These are phyloP conservation scores for Folsomia candida DNA, from an alignment of 2,888 invertebrate species.

Conservation along the genomic window DNA sequence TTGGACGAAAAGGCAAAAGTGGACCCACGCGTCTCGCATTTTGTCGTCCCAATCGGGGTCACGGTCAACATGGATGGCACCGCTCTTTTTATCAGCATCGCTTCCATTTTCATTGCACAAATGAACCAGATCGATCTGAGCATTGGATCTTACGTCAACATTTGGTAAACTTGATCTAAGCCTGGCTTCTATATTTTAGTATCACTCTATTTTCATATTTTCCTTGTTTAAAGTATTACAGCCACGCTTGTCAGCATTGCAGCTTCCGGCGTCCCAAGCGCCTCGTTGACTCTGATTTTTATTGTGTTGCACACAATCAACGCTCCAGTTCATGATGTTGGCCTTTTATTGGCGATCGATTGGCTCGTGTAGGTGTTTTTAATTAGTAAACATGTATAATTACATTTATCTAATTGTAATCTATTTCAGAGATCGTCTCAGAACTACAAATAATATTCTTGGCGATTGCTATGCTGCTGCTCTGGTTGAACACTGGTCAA, in stretches of 20 bases:
- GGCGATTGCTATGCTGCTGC: conserved; percentile 86
- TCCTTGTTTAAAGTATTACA: conserved; percentile 63
- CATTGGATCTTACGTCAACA: conserved; percentile 79
- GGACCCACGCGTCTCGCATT: conserved; percentile 77
- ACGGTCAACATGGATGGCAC: conserved; percentile 93
- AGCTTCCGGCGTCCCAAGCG: conserved; percentile 81
- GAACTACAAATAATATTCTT: conserved; percentile 83
- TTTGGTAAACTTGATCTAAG: conserved; percentile 65
- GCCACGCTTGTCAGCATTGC: conserved; percentile 85
- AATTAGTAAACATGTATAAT: background rate
- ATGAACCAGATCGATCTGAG: conserved; percentile 79
- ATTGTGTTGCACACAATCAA: conserved; percentile 80
- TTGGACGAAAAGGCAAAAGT: conserved; percentile 80
- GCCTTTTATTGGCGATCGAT: conserved; percentile 78
- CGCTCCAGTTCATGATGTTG: conserved; percentile 76
- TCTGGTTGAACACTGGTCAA: conserved; percentile 78
- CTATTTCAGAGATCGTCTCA: conserved; percentile 81
- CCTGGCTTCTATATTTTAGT: no score
- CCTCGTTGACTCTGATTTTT: conserved; percentile 74
- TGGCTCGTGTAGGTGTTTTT: conserved; percentile 78
- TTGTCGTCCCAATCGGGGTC: conserved; percentile 67
- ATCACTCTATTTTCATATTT: no score
- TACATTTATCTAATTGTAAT: no score
- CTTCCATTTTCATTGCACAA: conserved; percentile 82
- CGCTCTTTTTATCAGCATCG: conserved; percentile 81